Percentiles rank a stretch among this genome's conserved stretches.
phyloP scores from a whole-genome alignment of 2,113 vertebrate genomes.

The Beaufortia kweichowensis region DNA sequence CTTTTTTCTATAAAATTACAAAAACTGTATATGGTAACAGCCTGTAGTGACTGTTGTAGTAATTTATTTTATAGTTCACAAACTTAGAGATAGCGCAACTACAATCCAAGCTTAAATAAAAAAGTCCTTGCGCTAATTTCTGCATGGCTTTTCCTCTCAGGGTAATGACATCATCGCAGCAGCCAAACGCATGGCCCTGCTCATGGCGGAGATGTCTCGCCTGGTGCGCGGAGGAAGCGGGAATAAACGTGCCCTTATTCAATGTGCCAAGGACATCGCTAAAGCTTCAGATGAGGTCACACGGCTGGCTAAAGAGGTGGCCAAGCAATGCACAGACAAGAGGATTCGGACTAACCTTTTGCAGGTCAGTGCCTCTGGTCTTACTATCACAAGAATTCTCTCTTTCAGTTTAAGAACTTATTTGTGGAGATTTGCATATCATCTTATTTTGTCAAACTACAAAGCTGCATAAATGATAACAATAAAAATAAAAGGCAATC shows the following conservation, averaged over 20 bases:
- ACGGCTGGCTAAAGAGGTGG: slow-evolving; percentile 93
- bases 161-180: slow-evolving; percentile 98
- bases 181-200: slow-evolving; percentile 95
- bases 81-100: no score
- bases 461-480: background rate
- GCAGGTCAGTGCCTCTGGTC: slow-evolving; percentile 76
- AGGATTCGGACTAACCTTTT: slow-evolving; percentile 95
- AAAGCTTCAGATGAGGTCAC: slow-evolving; percentile 98
- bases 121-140: no score
- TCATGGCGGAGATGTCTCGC: slow-evolving; percentile 99
- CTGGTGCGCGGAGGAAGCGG: slow-evolving; percentile 94
- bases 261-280: slow-evolving; percentile 98
- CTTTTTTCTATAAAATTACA: no score
- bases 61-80: no score
- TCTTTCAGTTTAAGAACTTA: no score
- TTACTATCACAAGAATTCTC: no score
- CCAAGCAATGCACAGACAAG: slow-evolving; percentile 98
- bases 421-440: no score
- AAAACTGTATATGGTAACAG: no score
- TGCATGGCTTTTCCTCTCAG: slow-evolving; percentile 64
- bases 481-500: no score
- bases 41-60: no score
- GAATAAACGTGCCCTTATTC: slow-evolving; percentile 95
- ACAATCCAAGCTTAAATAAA: background rate
- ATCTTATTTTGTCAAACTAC: background rate